Conservation (phyloP, 2,888 invertebrate species). For the Harpagoxenus sublaevis region DNA sequence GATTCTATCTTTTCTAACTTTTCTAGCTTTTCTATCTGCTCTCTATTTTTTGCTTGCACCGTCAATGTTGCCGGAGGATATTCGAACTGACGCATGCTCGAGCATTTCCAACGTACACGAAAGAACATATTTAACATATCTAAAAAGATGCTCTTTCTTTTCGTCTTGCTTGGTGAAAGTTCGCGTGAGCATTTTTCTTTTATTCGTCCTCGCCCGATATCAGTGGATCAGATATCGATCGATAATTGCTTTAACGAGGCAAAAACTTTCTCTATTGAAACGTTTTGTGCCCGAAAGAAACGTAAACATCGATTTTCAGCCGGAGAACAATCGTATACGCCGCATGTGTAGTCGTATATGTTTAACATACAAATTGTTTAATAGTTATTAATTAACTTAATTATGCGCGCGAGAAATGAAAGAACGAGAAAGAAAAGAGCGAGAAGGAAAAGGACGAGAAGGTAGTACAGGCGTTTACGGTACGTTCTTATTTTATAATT, state of each 20-base stretch:
- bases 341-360: not conserved
- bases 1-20: not conserved
- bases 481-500: conserved; percentile 35
- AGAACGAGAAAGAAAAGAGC: no score
- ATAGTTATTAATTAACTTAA: conserved; percentile 48
- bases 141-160: conserved; percentile 17
- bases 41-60: not conserved
- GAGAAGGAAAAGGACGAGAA: no score
- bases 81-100: not conserved
- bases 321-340: not conserved
- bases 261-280: conserved; percentile 22
- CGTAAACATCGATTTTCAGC: conserved; percentile 29
- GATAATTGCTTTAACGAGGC: conserved; percentile 29
- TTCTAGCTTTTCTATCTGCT: conserved; percentile 14
- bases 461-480: not conserved
- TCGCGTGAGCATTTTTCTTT: not conserved
- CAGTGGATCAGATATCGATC: conserved; percentile 20
- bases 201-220: not conserved
- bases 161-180: not conserved
- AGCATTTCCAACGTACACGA: not conserved
- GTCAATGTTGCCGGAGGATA: conserved; percentile 13
- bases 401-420: conserved; percentile 40
- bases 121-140: conserved; percentile 19
- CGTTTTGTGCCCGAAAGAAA: not conserved
- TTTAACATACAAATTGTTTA: conserved; percentile 58